phyloP scores from a whole-genome alignment of 2,888 invertebrate species.

The Pilophorus perplexus region DNA sequence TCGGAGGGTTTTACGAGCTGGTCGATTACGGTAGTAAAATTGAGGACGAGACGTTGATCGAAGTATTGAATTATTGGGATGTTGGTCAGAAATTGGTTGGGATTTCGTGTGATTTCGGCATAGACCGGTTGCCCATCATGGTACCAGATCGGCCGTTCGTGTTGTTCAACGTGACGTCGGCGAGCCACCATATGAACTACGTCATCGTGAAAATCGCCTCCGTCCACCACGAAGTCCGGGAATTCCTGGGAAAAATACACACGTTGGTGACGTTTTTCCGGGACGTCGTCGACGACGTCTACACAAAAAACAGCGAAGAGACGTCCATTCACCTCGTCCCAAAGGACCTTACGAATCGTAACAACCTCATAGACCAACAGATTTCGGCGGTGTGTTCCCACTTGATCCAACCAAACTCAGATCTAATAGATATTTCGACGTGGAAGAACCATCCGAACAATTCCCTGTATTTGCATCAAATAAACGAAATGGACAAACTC shows the following conservation, averaged over 20 bases:
- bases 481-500: background rate
- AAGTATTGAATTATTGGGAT: constrained; percentile 25
- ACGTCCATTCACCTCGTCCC: background rate
- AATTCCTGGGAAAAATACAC: constrained; percentile 9
- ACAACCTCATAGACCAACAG: background rate
- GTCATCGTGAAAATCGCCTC: constrained; percentile 27
- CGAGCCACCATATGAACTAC: constrained; percentile 16
- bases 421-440: background rate
- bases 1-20: constrained; percentile 34
- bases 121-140: background rate
- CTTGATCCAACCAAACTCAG: background rate
- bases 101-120: constrained; percentile 22
- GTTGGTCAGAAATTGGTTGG: constrained; percentile 11
- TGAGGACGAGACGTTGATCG: constrained; percentile 3
- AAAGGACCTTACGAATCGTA: background rate
- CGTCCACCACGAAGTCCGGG: constrained; percentile 1
- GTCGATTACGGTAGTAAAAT: constrained; percentile 15
- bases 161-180: constrained; percentile 16
- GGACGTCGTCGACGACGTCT: constrained; percentile 4
- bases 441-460: constrained; percentile 4
- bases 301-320: background rate
- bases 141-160: constrained; percentile 17
- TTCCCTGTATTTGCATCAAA: background rate
- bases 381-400: background rate
- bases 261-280: background rate